phyloP scores from a whole-genome alignment of 2,797 vertebrate species.

The Pantherophis vulpinus region DNA sequence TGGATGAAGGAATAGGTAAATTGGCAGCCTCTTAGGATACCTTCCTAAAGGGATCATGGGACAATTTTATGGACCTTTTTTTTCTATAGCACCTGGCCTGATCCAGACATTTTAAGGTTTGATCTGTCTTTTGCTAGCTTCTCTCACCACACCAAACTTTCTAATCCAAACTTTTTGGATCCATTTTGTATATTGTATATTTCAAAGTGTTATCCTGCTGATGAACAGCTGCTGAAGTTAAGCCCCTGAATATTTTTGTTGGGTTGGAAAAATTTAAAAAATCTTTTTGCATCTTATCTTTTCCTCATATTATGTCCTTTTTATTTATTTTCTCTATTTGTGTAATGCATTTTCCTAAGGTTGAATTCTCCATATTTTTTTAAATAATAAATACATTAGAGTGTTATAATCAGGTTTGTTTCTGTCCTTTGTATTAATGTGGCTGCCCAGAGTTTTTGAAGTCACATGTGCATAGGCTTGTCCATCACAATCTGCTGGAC shows the following conservation, averaged over 20 bases:
- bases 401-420: neutral
- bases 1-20: neutral
- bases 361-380: neutral
- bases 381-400: neutral
- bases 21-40: neutral
- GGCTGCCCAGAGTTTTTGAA: neutral
- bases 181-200: neutral
- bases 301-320: neutral
- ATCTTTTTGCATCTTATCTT: neutral
- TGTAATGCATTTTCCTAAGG: neutral
- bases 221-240: neutral
- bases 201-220: neutral
- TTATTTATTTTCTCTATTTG: neutral
- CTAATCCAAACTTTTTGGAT: neutral
- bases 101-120: neutral
- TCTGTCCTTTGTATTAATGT: neutral
- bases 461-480: neutral
- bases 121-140: neutral
- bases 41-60: neutral
- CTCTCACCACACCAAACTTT: neutral
- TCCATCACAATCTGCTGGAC: neutral
- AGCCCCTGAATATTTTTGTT: neutral
- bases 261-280: neutral
- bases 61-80: neutral
- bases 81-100: neutral